Percentiles rank a stretch among this genome's conserved stretches.
Evolutionary conservation across 2,113 vertebrate species (phyloP).

Genomic region (Megaceryle maxima): DNA sequence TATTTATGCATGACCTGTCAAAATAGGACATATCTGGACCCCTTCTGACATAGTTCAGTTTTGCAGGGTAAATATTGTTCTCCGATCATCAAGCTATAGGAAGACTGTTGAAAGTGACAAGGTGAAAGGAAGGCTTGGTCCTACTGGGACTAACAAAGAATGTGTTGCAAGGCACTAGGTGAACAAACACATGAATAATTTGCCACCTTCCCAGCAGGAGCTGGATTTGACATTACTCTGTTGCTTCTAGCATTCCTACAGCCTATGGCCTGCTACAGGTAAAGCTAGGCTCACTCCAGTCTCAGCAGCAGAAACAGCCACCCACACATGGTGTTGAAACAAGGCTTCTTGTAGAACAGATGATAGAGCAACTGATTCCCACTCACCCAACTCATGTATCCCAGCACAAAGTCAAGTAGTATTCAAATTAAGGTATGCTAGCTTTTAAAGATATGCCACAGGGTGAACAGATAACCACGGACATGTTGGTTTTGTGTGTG

Average conservation of each 20-base stretch:
- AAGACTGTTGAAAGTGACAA: background rate
- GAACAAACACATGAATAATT: background rate
- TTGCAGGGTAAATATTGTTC: background rate
- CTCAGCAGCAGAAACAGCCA: background rate
- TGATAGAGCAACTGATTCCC: background rate
- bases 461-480: background rate
- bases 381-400: background rate
- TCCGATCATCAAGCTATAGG: background rate
- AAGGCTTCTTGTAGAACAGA: background rate
- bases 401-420: background rate
- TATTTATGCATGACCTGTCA: background rate
- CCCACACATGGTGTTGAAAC: background rate
- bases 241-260: background rate
- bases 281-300: background rate
- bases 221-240: background rate
- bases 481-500: background rate
- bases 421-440: background rate
- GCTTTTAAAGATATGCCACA: background rate
- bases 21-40: background rate
- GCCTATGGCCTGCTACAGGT: background rate
- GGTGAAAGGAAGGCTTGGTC: background rate
- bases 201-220: background rate
- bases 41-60: background rate
- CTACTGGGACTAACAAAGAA: background rate
- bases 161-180: rapidly evolving